Evolutionary conservation across 1,140 invertebrate genomes (phyloP).

Genomic region (Tenebrio molitor): DNA sequence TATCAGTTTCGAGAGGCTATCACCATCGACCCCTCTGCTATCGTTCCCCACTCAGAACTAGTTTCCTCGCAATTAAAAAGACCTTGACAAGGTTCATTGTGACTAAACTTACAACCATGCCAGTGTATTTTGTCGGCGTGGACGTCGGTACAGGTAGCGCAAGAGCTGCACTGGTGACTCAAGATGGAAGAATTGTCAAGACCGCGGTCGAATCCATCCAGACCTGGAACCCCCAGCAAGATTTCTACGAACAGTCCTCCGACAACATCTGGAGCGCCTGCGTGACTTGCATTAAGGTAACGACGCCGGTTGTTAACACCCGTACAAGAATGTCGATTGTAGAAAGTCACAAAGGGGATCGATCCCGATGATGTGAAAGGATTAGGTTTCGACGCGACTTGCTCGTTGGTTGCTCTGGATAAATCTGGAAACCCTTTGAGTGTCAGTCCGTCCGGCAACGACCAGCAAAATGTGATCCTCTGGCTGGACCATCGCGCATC

Average conservation of each 20-base stretch:
- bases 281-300: slow-evolving; percentile 62
- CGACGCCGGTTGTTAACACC: neutral
- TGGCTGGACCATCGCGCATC: slow-evolving; percentile 97
- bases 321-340: slow-evolving; percentile 53
- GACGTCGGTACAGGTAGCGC: slow-evolving; percentile 95
- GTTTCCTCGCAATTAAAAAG: slow-evolving; percentile 16
- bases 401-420: slow-evolving; percentile 90
- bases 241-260: slow-evolving; percentile 94
- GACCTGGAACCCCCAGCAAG: slow-evolving; percentile 82
- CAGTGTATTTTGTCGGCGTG: slow-evolving; percentile 85
- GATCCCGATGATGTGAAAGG: slow-evolving; percentile 77
- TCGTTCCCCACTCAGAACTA: neutral
- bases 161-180: slow-evolving; percentile 82
- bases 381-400: slow-evolving; percentile 97
- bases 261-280: slow-evolving; percentile 89
- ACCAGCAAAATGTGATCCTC: slow-evolving; percentile 90
- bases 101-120: neutral
- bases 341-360: slow-evolving; percentile 75
- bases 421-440: slow-evolving; percentile 78
- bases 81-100: slow-evolving; percentile 20
- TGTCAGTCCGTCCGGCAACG: slow-evolving; percentile 79
- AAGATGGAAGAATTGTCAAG: slow-evolving; percentile 77
- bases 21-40: slow-evolving; percentile 6
- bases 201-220: slow-evolving; percentile 75
- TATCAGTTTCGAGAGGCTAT: slow-evolving; percentile 10